Evolutionary conservation across 1,140 invertebrate genomes (phyloP).

Genomic region (Vollenhovia emeryi): DNA sequence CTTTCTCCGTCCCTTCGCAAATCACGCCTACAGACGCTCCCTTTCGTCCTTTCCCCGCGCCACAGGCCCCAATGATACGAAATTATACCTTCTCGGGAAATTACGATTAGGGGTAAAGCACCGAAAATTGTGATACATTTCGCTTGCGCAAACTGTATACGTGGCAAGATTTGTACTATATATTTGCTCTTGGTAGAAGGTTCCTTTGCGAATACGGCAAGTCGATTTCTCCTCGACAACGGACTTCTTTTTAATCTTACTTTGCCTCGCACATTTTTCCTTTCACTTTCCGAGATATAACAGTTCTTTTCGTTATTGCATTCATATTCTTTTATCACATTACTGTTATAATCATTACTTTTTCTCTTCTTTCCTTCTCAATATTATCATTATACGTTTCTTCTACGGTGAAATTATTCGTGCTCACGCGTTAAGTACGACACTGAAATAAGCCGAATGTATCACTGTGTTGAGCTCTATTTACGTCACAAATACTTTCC

Average conservation of each 20-base stretch:
- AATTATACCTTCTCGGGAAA: constrained; percentile 35
- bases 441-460: not conserved
- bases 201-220: not conserved
- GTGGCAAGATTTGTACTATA: not conserved
- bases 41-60: not conserved
- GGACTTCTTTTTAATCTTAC: not conserved
- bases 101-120: not conserved
- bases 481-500: not conserved
- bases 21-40: constrained; percentile 49
- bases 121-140: not conserved
- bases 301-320: not conserved
- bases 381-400: not conserved
- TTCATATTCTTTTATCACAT: not conserved
- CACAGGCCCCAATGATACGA: not conserved
- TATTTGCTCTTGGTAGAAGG: not conserved
- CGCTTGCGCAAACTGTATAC: not conserved
- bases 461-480: not conserved
- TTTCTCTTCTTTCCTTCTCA: not conserved
- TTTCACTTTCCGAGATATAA: not conserved
- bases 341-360: not conserved
- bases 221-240: not conserved
- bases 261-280: not conserved
- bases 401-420: not conserved
- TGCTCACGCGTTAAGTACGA: not conserved
- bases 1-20: constrained; percentile 37